Conservation (phyloP, 2,797 vertebrate genomes). For the Liparis tanakae region DNA sequence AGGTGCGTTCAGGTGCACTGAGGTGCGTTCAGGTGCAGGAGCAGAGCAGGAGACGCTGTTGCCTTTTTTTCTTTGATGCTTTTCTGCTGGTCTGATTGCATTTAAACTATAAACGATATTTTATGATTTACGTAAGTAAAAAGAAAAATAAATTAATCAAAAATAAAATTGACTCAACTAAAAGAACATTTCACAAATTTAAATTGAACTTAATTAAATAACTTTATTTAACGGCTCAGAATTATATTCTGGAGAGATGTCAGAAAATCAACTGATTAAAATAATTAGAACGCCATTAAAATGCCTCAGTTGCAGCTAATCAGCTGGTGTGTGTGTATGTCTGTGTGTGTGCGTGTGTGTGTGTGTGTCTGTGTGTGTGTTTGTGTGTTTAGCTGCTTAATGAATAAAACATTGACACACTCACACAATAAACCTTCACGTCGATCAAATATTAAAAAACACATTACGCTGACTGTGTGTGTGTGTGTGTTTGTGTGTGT, state of each 20-base stretch:
- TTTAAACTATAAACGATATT: too few relatives aligned
- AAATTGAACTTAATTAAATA: neutral
- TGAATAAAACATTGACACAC: conserved; percentile 46
- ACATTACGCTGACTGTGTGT: conserved; percentile 35
- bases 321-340: conserved; percentile 9
- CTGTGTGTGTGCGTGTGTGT: conserved; percentile 15
- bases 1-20: too few relatives aligned
- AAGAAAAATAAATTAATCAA: neutral
- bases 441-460: conserved; percentile 55
- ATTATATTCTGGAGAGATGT: neutral
- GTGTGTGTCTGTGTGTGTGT: conserved; percentile 21
- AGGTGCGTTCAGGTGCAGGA: too few relatives aligned
- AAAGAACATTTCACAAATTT: too few relatives aligned
- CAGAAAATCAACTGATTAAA: neutral
- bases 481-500: conserved; percentile 25
- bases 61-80: neutral
- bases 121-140: neutral
- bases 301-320: neutral
- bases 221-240: neutral
- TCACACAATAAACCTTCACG: conserved; percentile 30
- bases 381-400: conserved; percentile 18
- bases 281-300: neutral
- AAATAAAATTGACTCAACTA: too few relatives aligned
- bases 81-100: too few relatives aligned
- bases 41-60: too few relatives aligned